phyloP scores from a whole-genome alignment of 2,888 invertebrate species.

The Belgica antarctica region DNA sequence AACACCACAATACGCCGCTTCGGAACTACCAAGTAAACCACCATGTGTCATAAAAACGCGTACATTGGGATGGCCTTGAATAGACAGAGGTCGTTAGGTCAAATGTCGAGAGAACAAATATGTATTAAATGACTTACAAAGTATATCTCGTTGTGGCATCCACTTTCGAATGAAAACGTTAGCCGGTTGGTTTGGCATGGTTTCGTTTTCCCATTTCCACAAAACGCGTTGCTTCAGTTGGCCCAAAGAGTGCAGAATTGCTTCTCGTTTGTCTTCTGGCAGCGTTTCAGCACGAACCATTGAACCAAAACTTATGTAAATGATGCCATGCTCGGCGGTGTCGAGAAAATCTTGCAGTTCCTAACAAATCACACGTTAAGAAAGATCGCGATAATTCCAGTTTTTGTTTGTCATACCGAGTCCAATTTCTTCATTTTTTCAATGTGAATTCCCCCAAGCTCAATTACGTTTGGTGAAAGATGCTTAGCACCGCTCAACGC shows the following conservation, averaged over 20 bases:
- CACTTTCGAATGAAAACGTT: constrained; percentile 66
- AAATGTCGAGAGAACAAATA: neutral
- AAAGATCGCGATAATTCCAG: neutral
- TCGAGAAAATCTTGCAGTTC: constrained; percentile 62
- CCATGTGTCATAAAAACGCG: constrained; percentile 70
- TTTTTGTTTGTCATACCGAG: constrained; percentile 47
- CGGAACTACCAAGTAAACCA: constrained; percentile 68
- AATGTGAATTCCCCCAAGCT: constrained; percentile 60
- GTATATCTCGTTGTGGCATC: constrained; percentile 70
- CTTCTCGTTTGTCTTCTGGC: constrained; percentile 58
- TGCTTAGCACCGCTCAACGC: constrained; percentile 57
- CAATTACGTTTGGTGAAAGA: constrained; percentile 56
- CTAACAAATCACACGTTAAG: constrained; percentile 47
- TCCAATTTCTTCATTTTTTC: constrained; percentile 52
- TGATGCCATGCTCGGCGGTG: constrained; percentile 62
- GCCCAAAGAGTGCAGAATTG: constrained; percentile 60
- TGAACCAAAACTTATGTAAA: constrained; percentile 71
- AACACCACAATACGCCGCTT: constrained; percentile 65
- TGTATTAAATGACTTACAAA: constrained; percentile 59
- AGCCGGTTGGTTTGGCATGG: constrained; percentile 59
- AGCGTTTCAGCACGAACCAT: constrained; percentile 64
- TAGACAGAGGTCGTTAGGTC: neutral
- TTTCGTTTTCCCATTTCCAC: constrained; percentile 71
- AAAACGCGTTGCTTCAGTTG: constrained; percentile 62
- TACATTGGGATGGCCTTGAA: constrained; percentile 65